These are phyloP conservation scores for Popillia japonica DNA, from an alignment of 1,140 invertebrate species.

Conservation along the genomic window DNA sequence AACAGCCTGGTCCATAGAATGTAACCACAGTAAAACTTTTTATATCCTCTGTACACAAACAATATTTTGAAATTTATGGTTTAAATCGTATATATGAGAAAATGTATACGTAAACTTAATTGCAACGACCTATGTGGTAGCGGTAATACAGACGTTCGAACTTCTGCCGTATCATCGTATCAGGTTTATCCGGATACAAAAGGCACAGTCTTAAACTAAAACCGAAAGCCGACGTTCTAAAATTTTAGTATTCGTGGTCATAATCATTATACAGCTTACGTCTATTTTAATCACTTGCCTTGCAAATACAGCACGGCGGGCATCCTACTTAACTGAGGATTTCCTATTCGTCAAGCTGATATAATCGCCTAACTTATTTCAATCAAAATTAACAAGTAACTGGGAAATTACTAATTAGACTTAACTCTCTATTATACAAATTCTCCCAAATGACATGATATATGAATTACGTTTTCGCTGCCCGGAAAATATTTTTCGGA, in stretches of 20 bases:
- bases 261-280: not conserved
- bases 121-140: not conserved
- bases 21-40: not conserved
- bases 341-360: not conserved
- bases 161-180: not conserved
- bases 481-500: not conserved
- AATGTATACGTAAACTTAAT: not conserved
- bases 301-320: not conserved
- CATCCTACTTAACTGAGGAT: not conserved
- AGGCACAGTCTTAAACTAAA: not conserved
- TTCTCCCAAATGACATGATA: not conserved
- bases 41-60: not conserved
- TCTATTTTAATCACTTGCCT: not conserved
- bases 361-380: not conserved
- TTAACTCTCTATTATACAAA: not conserved
- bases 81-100: not conserved
- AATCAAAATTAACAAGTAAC: not conserved
- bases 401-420: not conserved
- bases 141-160: not conserved
- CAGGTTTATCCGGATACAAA: not conserved
- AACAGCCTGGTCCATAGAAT: not conserved
- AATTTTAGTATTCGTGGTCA: not conserved
- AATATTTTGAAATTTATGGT: not conserved
- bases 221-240: not conserved
- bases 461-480: not conserved